A percentile compares a stretch with the other conserved stretches of the same genome.
Evolutionary conservation across 2,113 vertebrate genomes (phyloP).

Genomic region (Vireo altiloquus): DNA sequence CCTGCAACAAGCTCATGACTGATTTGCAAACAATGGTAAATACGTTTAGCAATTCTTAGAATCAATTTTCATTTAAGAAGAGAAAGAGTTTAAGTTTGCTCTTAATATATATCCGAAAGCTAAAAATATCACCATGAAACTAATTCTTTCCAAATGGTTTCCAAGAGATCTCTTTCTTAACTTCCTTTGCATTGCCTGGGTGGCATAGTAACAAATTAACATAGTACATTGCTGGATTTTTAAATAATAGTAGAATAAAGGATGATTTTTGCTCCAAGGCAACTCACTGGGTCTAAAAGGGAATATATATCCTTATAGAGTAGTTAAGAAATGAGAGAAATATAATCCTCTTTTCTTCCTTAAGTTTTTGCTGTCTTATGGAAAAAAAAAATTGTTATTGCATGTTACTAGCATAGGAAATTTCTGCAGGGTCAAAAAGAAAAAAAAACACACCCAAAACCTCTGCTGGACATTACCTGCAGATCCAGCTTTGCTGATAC

Average conservation of each 20-base stretch:
- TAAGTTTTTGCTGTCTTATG: not conserved
- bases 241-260: not conserved
- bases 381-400: not conserved
- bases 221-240: not conserved
- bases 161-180: not conserved
- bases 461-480: not conserved
- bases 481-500: not conserved
- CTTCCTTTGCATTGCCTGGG: not conserved
- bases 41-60: not conserved
- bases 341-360: not conserved
- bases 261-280: not conserved
- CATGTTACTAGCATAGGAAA: not conserved
- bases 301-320: not conserved
- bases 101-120: not conserved
- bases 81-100: not conserved
- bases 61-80: not conserved
- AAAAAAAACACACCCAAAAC: not conserved
- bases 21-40: constrained; percentile 5
- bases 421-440: not conserved
- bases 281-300: not conserved
- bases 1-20: not conserved
- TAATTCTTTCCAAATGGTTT: constrained; percentile 47
- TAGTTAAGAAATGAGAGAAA: not conserved
- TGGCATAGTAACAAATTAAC: constrained; percentile 30
- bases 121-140: constrained; percentile 20